Base-by-base conservation (phyloP, 1,140 invertebrate species). In the Galendromus occidentalis region DNA sequence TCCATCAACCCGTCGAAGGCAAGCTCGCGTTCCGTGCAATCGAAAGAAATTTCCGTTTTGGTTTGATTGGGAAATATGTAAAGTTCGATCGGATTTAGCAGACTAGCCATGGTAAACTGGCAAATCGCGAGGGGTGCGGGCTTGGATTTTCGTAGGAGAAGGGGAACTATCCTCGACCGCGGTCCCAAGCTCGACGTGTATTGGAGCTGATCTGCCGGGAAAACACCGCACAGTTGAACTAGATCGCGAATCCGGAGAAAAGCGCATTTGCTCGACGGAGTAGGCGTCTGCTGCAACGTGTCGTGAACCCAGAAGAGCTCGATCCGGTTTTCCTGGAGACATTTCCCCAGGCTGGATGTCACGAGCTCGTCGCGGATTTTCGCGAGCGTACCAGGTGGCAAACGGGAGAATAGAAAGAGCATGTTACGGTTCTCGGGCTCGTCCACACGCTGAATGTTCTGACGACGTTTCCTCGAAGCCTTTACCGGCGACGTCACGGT, bases 301-400 rank as follows among this genome's bases (percentile, higher is more conserved):
- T 59, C 51, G 51, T 59, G 51, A 25, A 59, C 51, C 51, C 51
- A 59, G 14, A 33, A 29, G 2, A 59, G 51, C 33, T 59, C 51
- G 51, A 59, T 59, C 14, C 51, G 51, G 20, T 33, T 59, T 9
- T 59, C 51, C 17, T 59, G 51, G 25, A 59, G 51, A 33, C 51
- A 59, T 59, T 59, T 59, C 4, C 22, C 33, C 1, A 59, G 51
- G 51, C 51, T 59, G 14, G 51, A 2, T 17, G 51, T 59, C 17
- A 59, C 14, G 51, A 59, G 51, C 9, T n/a, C 51, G 22, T 59
- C 51, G 14, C 51, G 51, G 14, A 59, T 59, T 2, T 33, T n/a
- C 22, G 51, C 2, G n/a, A 59, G 51, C 1, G 14, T 18, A 59
- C 51, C 51, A 14, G 25, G 33, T 1, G 51, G 51, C 51, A 59